These are phyloP conservation scores for Dallia pectoralis DNA, from an alignment of 2,797 vertebrate genomes.

Conservation along the genomic window DNA sequence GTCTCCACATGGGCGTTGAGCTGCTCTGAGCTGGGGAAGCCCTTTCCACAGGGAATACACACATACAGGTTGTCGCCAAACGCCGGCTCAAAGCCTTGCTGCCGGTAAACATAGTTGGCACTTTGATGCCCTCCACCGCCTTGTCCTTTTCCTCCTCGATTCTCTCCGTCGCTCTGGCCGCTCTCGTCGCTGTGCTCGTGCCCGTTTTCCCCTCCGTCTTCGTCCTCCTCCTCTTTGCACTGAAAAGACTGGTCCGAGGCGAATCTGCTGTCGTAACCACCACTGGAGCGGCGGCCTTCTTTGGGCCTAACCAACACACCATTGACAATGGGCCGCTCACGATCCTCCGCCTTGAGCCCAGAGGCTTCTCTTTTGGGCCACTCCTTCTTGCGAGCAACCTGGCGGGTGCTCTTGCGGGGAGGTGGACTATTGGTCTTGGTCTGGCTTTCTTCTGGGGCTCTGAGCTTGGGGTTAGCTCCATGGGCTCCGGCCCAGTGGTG, in stretches of 20 bases:
- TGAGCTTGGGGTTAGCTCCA: constrained; percentile 76
- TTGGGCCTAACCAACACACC: constrained; percentile 84
- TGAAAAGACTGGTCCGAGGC: constrained; percentile 76
- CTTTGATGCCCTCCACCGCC: constrained; percentile 58
- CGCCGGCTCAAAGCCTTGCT: constrained; percentile 92
- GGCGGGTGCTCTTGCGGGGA: constrained; percentile 84
- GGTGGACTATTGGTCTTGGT: constrained; percentile 69
- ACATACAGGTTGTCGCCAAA: constrained; percentile 98
- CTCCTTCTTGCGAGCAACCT: constrained; percentile 85
- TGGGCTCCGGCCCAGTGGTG: constrained; percentile 75
- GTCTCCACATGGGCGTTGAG: constrained; percentile 95
- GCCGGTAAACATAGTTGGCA: constrained; percentile 89
- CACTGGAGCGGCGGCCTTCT: constrained; percentile 65
- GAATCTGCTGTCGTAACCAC: constrained; percentile 65
- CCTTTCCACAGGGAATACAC: constrained; percentile 97
- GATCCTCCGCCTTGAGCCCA: constrained; percentile 71
- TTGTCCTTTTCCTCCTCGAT: constrained; percentile 58
- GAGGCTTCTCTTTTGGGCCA: constrained; percentile 84
- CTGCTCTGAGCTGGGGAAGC: constrained; percentile 96
- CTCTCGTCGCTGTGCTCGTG: constrained; percentile 91
- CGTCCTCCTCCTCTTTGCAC: constrained; percentile 84
- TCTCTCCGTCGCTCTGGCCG: constrained; percentile 85
- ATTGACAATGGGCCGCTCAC: constrained; percentile 78
- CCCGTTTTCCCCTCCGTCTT: constrained; percentile 82
- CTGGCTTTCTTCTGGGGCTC: constrained; percentile 62